Evolutionary conservation across 2,888 invertebrate genomes (phyloP).

Genomic region (Rhyacophila evoluta): DNA sequence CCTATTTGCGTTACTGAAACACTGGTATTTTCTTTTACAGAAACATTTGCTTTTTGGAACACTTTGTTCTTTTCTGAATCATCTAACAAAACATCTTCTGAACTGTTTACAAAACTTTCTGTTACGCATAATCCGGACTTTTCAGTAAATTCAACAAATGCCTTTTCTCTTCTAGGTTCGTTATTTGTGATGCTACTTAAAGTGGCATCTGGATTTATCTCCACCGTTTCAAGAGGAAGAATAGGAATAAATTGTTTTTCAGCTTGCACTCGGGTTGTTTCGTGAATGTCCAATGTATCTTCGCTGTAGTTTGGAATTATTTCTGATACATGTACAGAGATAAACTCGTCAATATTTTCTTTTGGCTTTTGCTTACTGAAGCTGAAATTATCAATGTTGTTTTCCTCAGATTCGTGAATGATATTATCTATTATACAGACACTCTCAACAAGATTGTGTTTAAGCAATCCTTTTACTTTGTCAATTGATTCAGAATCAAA

Average conservation of each 20-base stretch:
- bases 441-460: slow-evolving; percentile 63
- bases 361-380: slow-evolving; percentile 51
- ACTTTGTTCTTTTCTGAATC: slow-evolving; percentile 43
- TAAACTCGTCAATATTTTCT: slow-evolving; percentile 40
- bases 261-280: slow-evolving; percentile 51
- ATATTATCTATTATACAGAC: slow-evolving; percentile 66
- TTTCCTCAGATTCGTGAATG: slow-evolving; percentile 64
- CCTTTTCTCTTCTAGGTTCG: slow-evolving; percentile 59
- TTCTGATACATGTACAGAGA: slow-evolving; percentile 54
- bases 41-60: slow-evolving; percentile 48
- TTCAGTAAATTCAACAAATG: slow-evolving; percentile 54
- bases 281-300: slow-evolving; percentile 52
- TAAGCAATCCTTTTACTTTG: slow-evolving; percentile 59
- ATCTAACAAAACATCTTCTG: slow-evolving; percentile 57
- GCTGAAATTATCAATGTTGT: slow-evolving; percentile 56
- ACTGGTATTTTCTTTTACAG: slow-evolving; percentile 57
- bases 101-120: slow-evolving; percentile 57
- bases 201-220: slow-evolving; percentile 57
- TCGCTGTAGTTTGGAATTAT: slow-evolving; percentile 56
- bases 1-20: slow-evolving; percentile 63
- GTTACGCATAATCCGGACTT: slow-evolving; percentile 56
- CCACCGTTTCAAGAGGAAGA: slow-evolving; percentile 55
- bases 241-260: slow-evolving; percentile 55
- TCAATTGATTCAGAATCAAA: slow-evolving; percentile 60
- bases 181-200: slow-evolving; percentile 55